Conservation (phyloP, 2,113 vertebrate species). For the Gnathonemus longibarbis region DNA sequence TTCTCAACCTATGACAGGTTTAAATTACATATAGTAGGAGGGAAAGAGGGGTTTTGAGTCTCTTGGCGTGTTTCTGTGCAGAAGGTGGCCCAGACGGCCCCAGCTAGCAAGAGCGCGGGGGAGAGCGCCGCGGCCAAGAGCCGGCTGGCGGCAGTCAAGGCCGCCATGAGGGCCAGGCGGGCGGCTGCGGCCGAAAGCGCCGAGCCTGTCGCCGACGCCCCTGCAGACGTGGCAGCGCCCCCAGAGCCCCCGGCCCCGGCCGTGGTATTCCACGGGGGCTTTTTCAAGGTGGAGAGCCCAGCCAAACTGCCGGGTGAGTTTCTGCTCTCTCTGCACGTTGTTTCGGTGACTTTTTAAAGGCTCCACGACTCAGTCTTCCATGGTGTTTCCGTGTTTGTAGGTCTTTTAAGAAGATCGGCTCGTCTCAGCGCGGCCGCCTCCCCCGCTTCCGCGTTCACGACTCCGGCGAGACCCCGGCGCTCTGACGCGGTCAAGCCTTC, state of each 20-base stretch:
- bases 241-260: accelerated
- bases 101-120: conserved; percentile 46
- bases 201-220: not conserved
- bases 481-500: conserved; percentile 36
- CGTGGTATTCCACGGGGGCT: conserved; percentile 78
- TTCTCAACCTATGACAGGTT: not conserved
- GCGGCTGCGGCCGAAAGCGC: conserved; percentile 46
- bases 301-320: conserved; percentile 66
- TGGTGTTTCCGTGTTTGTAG: conserved; percentile 19
- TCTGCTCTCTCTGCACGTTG: not conserved
- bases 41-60: not conserved
- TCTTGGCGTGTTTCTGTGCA: conserved; percentile 36
- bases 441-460: conserved; percentile 26
- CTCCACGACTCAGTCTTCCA: not conserved
- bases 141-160: conserved; percentile 77
- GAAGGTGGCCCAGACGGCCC: conserved; percentile 57
- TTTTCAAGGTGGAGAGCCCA: conserved; percentile 84
- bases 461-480: conserved; percentile 40
- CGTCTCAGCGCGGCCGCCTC: conserved; percentile 31
- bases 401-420: conserved; percentile 45
- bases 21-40: not conserved
- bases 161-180: conserved; percentile 67
- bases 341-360: not conserved
- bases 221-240: not conserved
- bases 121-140: conserved; percentile 62